Base-by-base conservation (phyloP, 2,888 invertebrate species). In the Heliconius ismenius region DNA sequence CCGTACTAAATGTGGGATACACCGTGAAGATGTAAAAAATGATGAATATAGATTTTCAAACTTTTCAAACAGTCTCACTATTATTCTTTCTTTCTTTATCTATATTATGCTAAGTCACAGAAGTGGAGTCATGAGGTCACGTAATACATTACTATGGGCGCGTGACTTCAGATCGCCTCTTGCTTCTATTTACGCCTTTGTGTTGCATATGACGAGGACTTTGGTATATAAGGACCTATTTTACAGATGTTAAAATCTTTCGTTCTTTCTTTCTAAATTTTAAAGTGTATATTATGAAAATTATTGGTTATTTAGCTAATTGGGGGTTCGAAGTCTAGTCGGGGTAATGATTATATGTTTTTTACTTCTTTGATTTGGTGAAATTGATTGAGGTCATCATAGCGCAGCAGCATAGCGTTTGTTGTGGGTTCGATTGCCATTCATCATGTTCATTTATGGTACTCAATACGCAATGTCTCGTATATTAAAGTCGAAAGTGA, bases 101-200 rank as follows among this genome's bases (percentile, higher is more conserved):
- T 62, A 68, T 32, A 49, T 28, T 74, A 43, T 43, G 73, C 65
- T 26, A 49, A 76, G 43, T 54, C 26, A 63, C 54, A 49, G 39
- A 73, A 75, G 67, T 68, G 67, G 74, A 76, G 67, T 76, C 79
- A 78, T 64, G 78, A 82, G 85, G 85, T 87, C 92, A 92, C 92
- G 92, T 91, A 92, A 90, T 90, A 91, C 91, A 92, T 91, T 91
- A 91, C 88, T 83, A 87, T 84, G 85, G 83, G 85, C 78, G 67
- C 79, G 79, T 78, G 79, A 74, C 78, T 78, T 75, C 49, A 28
- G 74, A 78, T 76, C 77, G 75, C 73, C 76, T 79, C 76, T 70
- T 70, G 76, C 65, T 77, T 79, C 77, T 79, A 79, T 79, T 79
- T 79, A 76, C 70, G 36, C 70, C 36, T 70, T 70, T 63, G 21